Evolutionary conservation across 2,797 vertebrate genomes (phyloP).

Genomic region (Ibycter americanus): DNA sequence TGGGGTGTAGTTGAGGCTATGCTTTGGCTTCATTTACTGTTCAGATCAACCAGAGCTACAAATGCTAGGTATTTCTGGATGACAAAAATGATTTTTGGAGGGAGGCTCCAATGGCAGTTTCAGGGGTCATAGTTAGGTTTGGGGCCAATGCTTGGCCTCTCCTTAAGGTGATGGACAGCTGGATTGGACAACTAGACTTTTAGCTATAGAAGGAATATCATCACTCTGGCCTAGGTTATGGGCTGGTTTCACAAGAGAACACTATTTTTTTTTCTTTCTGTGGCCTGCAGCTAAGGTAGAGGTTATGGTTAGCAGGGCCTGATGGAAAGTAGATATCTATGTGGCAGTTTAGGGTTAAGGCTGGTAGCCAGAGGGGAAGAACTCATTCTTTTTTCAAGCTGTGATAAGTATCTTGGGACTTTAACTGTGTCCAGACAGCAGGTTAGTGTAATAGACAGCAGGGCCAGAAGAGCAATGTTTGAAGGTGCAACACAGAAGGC

Average conservation of each 20-base stretch:
- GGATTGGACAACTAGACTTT: neutral
- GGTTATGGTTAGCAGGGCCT: neutral
- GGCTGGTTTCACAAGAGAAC: neutral
- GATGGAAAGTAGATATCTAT: neutral
- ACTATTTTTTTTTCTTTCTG: neutral
- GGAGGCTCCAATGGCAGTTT: neutral
- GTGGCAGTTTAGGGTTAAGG: neutral
- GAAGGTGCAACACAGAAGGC: neutral
- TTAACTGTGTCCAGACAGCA: neutral
- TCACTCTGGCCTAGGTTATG: rapidly evolving
- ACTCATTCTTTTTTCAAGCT: neutral
- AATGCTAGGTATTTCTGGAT: neutral
- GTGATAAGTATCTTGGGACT: neutral
- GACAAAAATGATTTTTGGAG: neutral
- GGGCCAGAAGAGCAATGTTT: neutral
- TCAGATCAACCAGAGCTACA: neutral
- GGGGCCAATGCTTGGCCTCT: neutral
- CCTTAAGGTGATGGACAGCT: neutral
- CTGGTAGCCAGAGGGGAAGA: neutral
- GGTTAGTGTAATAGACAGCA: neutral
- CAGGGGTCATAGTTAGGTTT: neutral
- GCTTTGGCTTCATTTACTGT: neutral
- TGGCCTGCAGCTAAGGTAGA: neutral
- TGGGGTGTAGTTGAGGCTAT: neutral
- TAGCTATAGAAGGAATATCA: neutral